These are phyloP conservation scores for Edolisoma coerulescens DNA, from an alignment of 2,113 vertebrate species.

Conservation along the genomic window DNA sequence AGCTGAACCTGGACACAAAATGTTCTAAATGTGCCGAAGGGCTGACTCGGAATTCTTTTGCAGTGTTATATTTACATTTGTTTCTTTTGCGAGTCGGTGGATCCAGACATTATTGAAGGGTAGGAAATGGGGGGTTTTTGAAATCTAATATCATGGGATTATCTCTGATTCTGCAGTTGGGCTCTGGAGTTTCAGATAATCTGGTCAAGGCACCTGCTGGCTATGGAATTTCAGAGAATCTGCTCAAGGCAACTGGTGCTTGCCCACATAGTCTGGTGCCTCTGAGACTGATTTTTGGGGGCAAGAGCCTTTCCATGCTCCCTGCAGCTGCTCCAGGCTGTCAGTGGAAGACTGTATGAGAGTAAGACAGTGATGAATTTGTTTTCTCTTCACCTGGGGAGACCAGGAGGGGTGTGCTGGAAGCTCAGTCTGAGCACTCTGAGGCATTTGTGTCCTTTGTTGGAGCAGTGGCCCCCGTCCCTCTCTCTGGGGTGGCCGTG, in stretches of 20 bases:
- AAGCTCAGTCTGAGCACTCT: neutral
- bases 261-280: neutral
- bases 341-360: neutral
- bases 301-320: neutral
- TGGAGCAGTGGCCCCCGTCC: neutral
- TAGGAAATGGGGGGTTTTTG: neutral
- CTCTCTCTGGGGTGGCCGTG: fast-evolving
- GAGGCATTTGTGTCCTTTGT: neutral
- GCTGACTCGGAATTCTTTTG: neutral
- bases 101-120: neutral
- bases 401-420: neutral
- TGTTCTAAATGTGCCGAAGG: neutral
- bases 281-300: neutral
- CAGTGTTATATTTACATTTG: neutral
- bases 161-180: neutral
- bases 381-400: neutral
- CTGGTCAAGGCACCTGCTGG: neutral
- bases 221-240: neutral
- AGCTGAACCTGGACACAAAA: neutral
- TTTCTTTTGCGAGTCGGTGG: neutral
- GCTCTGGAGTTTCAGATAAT: neutral
- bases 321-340: neutral
- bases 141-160: neutral
- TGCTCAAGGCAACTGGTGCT: neutral
- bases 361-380: neutral